Evolutionary conservation across 2,888 invertebrate genomes (phyloP).

Genomic region (Incurvaria masculella): DNA sequence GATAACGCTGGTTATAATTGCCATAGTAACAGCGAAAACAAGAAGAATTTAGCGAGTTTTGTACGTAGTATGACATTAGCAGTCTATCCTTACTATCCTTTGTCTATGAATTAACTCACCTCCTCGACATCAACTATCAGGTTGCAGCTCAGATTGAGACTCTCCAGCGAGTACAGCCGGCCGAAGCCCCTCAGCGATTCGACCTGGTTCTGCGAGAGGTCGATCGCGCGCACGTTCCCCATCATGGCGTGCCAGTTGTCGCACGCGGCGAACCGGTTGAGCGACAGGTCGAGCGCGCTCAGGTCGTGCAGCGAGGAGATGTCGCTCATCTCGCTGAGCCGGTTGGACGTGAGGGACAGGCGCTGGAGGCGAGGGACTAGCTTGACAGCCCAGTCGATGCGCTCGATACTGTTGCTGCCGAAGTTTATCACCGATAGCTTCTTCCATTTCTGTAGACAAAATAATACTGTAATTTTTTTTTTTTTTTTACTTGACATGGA

Average conservation of each 20-base stretch:
- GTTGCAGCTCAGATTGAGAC: conserved; percentile 85
- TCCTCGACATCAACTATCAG: conserved; percentile 76
- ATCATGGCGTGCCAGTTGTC: conserved; percentile 80
- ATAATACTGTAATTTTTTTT: no score
- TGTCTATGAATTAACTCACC: no score
- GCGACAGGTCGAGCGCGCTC: conserved; percentile 71
- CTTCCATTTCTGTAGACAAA: conserved; percentile 68
- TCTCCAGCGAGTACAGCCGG: conserved; percentile 82
- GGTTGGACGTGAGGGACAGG: conserved; percentile 75
- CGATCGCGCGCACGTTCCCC: conserved; percentile 83
- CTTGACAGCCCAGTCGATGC: conserved; percentile 78
- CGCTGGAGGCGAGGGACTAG: conserved; percentile 69
- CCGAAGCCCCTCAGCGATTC: conserved; percentile 68
- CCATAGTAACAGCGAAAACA: no score
- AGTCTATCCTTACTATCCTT: no score
- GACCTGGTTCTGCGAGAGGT: conserved; percentile 82
- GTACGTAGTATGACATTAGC: no score
- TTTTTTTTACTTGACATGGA: no score
- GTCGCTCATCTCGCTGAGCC: conserved; percentile 69
- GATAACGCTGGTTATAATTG: no score
- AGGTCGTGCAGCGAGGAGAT: conserved; percentile 77
- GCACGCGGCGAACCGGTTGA: conserved; percentile 71
- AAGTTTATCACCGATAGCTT: conserved; percentile 70
- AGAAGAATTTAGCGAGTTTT: no score
- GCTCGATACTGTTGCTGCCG: conserved; percentile 71